These are phyloP conservation scores for Motacilla alba DNA, from an alignment of 2,113 vertebrate species.

Conservation along the genomic window DNA sequence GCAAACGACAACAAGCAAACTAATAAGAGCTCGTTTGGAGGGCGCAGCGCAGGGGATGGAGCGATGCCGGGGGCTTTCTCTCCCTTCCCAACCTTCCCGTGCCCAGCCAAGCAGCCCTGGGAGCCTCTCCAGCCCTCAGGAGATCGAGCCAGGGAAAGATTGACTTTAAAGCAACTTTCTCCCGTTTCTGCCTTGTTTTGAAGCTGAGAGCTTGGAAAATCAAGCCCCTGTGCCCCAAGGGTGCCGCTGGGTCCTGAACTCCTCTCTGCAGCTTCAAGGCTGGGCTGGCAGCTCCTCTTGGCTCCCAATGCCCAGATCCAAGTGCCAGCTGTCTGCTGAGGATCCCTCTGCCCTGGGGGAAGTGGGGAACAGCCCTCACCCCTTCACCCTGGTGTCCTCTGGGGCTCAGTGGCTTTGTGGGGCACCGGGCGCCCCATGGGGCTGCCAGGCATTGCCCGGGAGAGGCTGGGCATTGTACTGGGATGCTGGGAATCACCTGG, in stretches of 20 bases:
- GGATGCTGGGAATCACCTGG: background rate
- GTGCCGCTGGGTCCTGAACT: background rate
- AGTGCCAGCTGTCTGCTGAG: background rate
- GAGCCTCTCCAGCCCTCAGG: background rate
- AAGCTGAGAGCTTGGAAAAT: background rate
- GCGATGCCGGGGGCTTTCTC: background rate
- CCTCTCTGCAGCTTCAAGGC: background rate
- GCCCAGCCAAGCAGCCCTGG: background rate
- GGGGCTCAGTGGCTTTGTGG: background rate
- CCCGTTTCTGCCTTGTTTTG: background rate
- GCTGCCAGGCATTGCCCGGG: rapidly evolving
- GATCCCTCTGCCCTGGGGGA: background rate
- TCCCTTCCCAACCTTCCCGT: background rate
- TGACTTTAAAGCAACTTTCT: background rate
- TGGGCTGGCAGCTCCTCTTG: background rate
- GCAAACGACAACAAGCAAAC: constrained; percentile 81
- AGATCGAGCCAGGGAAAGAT: rapidly evolving
- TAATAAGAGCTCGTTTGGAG: constrained; percentile 73
- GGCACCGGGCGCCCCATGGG: rapidly evolving
- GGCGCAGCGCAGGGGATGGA: background rate
- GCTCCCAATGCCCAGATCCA: background rate
- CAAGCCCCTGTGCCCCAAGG: background rate
- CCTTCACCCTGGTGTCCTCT: background rate
- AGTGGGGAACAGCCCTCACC: background rate
- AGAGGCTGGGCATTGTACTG: background rate